Percentiles rank a stretch among this genome's conserved stretches.
Evolutionary conservation across 2,797 vertebrate genomes (phyloP).

Genomic region (Delichon dasypus): DNA sequence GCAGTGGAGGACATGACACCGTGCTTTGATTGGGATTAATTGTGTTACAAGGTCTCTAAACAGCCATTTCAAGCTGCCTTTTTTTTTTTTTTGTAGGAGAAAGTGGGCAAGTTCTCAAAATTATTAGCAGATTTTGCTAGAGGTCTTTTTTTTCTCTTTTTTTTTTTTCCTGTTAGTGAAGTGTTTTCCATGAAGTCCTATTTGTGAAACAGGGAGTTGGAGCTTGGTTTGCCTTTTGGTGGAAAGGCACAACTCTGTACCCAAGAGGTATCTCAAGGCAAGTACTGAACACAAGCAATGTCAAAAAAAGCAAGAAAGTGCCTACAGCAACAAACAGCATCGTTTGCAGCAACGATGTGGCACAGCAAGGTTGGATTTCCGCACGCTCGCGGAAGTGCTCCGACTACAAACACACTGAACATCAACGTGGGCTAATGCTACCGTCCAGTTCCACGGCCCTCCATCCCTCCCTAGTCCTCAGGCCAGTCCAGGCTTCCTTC

Average conservation of each 20-base stretch:
- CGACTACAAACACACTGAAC: slow-evolving; percentile 32
- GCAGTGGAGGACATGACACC: background rate
- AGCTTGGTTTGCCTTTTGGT: slow-evolving; percentile 12
- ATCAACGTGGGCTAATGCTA: slow-evolving; percentile 33
- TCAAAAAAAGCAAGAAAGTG: slow-evolving; percentile 46
- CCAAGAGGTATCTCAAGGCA: slow-evolving; percentile 38
- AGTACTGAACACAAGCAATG: slow-evolving; percentile 40
- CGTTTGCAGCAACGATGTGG: slow-evolving; percentile 21
- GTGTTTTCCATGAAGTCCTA: background rate
- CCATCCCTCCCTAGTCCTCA: slow-evolving; percentile 34
- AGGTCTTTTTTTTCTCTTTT: background rate
- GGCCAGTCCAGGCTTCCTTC: slow-evolving; percentile 18
- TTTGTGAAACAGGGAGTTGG: background rate
- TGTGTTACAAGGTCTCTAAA: background rate
- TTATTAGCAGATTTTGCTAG: background rate
- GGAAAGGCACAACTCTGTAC: slow-evolving; percentile 62
- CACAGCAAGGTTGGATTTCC: slow-evolving; percentile 3
- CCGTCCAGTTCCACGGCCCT: slow-evolving; percentile 58
- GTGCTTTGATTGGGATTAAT: background rate
- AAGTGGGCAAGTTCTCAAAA: background rate
- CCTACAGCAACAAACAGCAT: slow-evolving; percentile 57
- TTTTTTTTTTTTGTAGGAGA: background rate
- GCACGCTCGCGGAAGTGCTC: slow-evolving; percentile 36
- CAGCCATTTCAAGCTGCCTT: background rate
- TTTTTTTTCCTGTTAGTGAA: background rate